These are phyloP conservation scores for Candoia aspera DNA, from an alignment of 2,113 vertebrate genomes.

Conservation along the genomic window DNA sequence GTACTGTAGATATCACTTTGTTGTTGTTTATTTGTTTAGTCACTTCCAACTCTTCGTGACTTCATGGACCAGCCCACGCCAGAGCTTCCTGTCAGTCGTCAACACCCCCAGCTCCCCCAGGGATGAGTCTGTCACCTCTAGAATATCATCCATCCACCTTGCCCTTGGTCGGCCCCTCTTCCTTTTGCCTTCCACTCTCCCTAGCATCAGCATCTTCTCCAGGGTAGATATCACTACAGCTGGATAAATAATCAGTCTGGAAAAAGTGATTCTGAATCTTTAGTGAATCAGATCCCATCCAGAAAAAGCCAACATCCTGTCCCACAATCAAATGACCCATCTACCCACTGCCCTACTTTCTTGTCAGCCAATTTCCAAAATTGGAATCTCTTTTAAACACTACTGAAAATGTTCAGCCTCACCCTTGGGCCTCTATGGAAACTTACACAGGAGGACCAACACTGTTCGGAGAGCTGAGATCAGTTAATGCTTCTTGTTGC, in stretches of 20 bases:
- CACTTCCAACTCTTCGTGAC: no score
- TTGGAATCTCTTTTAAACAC: not conserved
- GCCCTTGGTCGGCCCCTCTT: no score
- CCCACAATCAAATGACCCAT: not conserved
- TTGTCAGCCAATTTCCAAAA: not conserved
- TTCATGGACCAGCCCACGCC: no score
- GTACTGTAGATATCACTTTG: not conserved
- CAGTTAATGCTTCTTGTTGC: not conserved
- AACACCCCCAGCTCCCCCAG: no score
- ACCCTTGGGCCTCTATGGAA: not conserved
- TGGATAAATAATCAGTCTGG: not conserved
- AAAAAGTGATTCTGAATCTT: not conserved
- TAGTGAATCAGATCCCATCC: not conserved
- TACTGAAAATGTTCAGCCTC: not conserved
- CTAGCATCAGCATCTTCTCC: no score
- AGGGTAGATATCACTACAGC: no score
- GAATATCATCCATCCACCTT: no score
- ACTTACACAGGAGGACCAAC: not conserved
- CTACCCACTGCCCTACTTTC: not conserved
- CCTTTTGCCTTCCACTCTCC: no score
- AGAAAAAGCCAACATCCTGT: not conserved
- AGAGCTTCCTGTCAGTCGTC: no score
- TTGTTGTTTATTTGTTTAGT: no score
- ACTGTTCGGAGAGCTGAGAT: not conserved
- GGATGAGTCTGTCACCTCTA: no score